Percentiles rank a stretch among this genome's conserved stretches.
phyloP scores from a whole-genome alignment of 2,113 vertebrate species.

The Mugil cephalus region DNA sequence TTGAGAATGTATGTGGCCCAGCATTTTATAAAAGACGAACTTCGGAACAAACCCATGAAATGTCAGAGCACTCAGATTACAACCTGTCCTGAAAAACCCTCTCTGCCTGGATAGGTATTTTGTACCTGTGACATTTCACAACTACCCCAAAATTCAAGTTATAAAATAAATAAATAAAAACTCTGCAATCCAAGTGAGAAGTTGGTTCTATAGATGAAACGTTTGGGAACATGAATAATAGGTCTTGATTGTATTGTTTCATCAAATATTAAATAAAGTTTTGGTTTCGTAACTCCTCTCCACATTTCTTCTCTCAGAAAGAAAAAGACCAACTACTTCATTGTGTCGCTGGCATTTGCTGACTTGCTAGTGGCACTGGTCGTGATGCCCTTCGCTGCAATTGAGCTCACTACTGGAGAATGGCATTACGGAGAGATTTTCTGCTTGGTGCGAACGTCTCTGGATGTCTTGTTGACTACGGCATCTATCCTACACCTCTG shows the following conservation, averaged over 20 bases:
- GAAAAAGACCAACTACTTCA: conserved; percentile 88
- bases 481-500: conserved; percentile 87
- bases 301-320: conserved; percentile 66
- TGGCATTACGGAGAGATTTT: conserved; percentile 86
- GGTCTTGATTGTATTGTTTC: too few relatives aligned
- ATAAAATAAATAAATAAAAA: too few relatives aligned
- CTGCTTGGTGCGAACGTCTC: conserved; percentile 84
- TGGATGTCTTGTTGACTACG: conserved; percentile 86
- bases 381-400: conserved; percentile 87
- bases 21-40: background rate
- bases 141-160: conserved; percentile 1
- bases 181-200: too few relatives aligned
- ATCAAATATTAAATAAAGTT: too few relatives aligned
- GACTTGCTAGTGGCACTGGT: conserved; percentile 85
- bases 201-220: too few relatives aligned
- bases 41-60: conserved; percentile 9
- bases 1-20: background rate
- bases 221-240: too few relatives aligned
- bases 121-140: background rate
- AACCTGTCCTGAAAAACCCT: background rate
- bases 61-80: conserved; percentile 14
- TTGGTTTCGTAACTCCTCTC: conserved; percentile 1
- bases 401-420: conserved; percentile 82
- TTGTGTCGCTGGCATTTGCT: conserved; percentile 86
- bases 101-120: background rate